Percentiles rank a stretch among this genome's conserved stretches.
These are phyloP conservation scores for Sebastes trivittatus DNA, from an alignment of 2,797 vertebrate genomes.

Conservation along the genomic window DNA sequence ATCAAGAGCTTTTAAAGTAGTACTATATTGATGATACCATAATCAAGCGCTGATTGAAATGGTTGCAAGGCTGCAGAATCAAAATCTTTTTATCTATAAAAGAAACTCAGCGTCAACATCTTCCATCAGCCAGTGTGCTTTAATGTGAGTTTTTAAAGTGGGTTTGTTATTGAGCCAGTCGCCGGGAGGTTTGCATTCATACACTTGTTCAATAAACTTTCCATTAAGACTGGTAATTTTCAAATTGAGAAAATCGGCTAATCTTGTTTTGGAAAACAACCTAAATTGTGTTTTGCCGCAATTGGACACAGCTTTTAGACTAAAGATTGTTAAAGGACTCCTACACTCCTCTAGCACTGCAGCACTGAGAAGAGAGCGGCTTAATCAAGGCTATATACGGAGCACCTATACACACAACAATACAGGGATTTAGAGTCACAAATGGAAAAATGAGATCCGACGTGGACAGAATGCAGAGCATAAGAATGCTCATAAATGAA, in stretches of 20 bases:
- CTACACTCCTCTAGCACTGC: slow-evolving; percentile 9
- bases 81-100: background rate
- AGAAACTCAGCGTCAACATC: slow-evolving; percentile 2
- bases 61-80: slow-evolving; percentile 13
- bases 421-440: slow-evolving; percentile 46
- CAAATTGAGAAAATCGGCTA: slow-evolving; percentile 32
- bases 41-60: background rate
- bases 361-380: slow-evolving; percentile 16
- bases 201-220: slow-evolving; percentile 37
- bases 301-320: slow-evolving; percentile 20
- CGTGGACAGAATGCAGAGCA: slow-evolving; percentile 48
- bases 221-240: slow-evolving; percentile 49
- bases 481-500: slow-evolving; percentile 21
- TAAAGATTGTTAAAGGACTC: slow-evolving; percentile 26
- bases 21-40: background rate
- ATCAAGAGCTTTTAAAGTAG: slow-evolving; percentile 9
- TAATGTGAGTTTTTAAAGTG: slow-evolving; percentile 25
- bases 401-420: slow-evolving; percentile 36
- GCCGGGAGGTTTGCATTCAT: slow-evolving; percentile 30
- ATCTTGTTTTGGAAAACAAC: slow-evolving; percentile 41
- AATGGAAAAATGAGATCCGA: slow-evolving; percentile 50
- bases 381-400: slow-evolving; percentile 35
- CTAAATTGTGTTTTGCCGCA: slow-evolving; percentile 29
- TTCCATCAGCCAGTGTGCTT: slow-evolving; percentile 7
- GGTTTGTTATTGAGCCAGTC: slow-evolving; percentile 15